Base-by-base conservation (phyloP, 2,888 invertebrate genomes). In the Malthinus seriepunctatus region DNA sequence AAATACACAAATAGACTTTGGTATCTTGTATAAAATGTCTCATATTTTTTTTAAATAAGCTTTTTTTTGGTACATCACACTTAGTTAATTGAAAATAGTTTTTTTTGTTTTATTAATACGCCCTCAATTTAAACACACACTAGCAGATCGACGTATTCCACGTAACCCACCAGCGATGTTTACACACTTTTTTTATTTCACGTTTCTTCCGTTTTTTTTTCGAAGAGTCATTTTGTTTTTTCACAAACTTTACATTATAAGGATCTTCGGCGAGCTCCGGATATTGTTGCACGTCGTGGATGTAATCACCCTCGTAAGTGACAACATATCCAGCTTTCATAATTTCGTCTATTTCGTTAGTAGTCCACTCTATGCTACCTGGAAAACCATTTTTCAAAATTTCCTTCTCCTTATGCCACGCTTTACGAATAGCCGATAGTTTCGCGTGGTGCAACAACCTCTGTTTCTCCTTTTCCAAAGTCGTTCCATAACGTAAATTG, bases 231-330 rank as follows among this genome's bases (percentile, higher is more conserved):
- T 84, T 83, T 70, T 90, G 87, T 79, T 90, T 91, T 80, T 93
- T 93, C 38, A 90, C 85, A 76, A 95, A 94, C 73, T 91, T 87
- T 63, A 97, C 88, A 81, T 97, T 97, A 82, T 93, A 94, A 6
- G 95, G 96, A 82, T 97, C 97, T 80, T 97, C 97, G 51, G 96
- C 93, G 51, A 97, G 83, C 77, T 96, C 95, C 0, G 96, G 95
- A 81, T 95, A 96, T 60, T 88, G 82, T 69, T 89, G 88, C 32
- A 95, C 90, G 75, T 95, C 93, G 79, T 95, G 94, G 67, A 93
- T 89, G 81, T 95, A 96, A 74, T 94, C 92, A 58, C 92, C 93
- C 72, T 94, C 93, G 80, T 95, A 95, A 69, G 89, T 91, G 34
- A 89, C 84, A 56, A 91, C 91, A 71, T 88, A 88, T 56, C 95